Conservation (phyloP, 2,888 invertebrate genomes). For the Drosophila sordidula region DNA sequence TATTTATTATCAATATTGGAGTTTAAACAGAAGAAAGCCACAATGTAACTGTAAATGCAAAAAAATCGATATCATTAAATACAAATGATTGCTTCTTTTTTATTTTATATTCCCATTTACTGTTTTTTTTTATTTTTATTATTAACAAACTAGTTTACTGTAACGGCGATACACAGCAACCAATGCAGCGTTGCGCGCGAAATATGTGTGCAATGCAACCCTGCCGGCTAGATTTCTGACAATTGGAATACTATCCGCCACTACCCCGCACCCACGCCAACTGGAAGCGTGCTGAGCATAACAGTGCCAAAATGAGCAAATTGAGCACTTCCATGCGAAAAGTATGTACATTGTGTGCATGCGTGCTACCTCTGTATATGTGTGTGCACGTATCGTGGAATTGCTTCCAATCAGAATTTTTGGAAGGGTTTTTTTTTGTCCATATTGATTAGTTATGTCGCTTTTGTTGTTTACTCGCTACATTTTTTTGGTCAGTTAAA, state of each 20-base stretch:
- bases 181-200: conserved; percentile 26
- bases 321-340: conserved; percentile 55
- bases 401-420: conserved; percentile 68
- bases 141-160: not conserved
- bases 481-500: conserved; percentile 77
- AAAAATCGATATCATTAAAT: too few relatives aligned
- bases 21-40: too few relatives aligned
- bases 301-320: conserved; percentile 38
- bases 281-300: conserved; percentile 33
- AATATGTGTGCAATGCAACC: conserved; percentile 28
- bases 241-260: conserved; percentile 43
- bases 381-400: conserved; percentile 57
- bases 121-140: too few relatives aligned
- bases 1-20: too few relatives aligned
- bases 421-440: conserved; percentile 83
- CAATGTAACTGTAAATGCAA: too few relatives aligned
- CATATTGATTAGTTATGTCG: conserved; percentile 85
- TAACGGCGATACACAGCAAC: conserved; percentile 3
- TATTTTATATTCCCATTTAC: too few relatives aligned
- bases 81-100: too few relatives aligned
- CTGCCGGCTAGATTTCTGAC: conserved; percentile 59
- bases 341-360: conserved; percentile 54
- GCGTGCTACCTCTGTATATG: conserved; percentile 46
- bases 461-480: conserved; percentile 84
- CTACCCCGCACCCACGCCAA: conserved; percentile 8